A percentile compares a stretch with the other conserved stretches of the same genome.
Evolutionary conservation across 2,888 invertebrate genomes (phyloP).

Genomic region (Drosophila nr. perissopoda): DNA sequence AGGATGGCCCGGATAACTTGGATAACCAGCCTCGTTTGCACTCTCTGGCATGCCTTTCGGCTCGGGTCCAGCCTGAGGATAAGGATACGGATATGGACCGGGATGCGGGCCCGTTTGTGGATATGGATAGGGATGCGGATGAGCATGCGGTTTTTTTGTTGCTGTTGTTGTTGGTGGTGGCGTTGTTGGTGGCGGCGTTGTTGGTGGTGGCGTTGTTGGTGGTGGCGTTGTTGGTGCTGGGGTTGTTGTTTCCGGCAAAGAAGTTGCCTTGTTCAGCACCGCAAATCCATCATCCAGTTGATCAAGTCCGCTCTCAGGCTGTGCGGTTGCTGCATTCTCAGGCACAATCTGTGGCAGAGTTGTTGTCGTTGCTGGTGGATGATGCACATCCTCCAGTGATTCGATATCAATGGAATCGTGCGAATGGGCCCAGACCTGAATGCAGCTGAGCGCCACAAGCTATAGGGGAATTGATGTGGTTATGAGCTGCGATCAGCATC

Average conservation of each 20-base stretch:
- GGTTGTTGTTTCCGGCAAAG: constrained; percentile 40
- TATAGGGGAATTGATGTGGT: constrained; percentile 1
- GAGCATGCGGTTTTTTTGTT: background rate
- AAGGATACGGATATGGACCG: background rate
- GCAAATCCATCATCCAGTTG: constrained; percentile 31
- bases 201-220: constrained; percentile 9
- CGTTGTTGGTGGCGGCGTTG: constrained; percentile 27
- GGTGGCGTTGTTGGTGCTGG: constrained; percentile 22
- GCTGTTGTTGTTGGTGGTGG: constrained; percentile 15
- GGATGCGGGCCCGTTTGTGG: background rate
- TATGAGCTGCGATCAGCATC: background rate
- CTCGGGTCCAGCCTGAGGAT: constrained; percentile 8
- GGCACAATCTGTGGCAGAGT: constrained; percentile 18
- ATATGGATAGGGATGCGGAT: constrained; percentile 14
- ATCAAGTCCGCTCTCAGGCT: constrained; percentile 29
- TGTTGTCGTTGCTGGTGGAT: constrained; percentile 37
- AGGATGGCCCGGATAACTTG: constrained; percentile 18
- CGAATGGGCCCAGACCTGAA: constrained; percentile 6
- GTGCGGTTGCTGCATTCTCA: constrained; percentile 23
- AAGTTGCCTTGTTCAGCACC: constrained; percentile 1
- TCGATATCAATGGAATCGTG: constrained; percentile 34
- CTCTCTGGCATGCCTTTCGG: background rate
- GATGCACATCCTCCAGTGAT: constrained; percentile 33
- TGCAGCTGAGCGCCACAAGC: constrained; percentile 48
- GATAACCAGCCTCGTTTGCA: constrained; percentile 11